Evolutionary conservation across 2,797 vertebrate species (phyloP).

Genomic region (Pyrocephalus nanus): DNA sequence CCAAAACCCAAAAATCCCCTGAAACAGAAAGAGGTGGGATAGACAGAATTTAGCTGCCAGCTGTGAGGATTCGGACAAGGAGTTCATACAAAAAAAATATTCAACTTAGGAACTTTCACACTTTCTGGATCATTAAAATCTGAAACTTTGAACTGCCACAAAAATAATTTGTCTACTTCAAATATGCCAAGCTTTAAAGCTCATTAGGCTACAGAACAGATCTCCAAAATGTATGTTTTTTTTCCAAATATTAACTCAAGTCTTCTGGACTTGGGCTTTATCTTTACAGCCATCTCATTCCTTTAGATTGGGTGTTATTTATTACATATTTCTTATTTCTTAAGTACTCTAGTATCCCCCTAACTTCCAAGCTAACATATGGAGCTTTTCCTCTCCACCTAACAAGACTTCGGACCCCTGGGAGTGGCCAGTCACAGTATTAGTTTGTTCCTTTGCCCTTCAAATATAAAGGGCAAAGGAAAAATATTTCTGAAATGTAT

Average conservation of each 20-base stretch:
- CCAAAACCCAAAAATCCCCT: accelerated
- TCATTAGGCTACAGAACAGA: background rate
- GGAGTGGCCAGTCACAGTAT: background rate
- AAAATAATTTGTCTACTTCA: background rate
- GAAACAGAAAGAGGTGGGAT: background rate
- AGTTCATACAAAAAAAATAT: background rate
- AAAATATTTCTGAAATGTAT: background rate
- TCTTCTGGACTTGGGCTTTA: background rate
- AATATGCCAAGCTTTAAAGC: background rate
- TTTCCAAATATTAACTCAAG: background rate
- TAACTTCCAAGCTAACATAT: background rate
- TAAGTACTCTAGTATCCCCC: background rate
- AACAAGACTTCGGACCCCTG: background rate
- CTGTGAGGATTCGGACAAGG: background rate
- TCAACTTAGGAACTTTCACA: background rate
- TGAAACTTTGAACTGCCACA: background rate
- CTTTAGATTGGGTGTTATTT: background rate
- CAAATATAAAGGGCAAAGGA: background rate
- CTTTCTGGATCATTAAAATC: background rate
- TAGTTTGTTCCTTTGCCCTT: background rate
- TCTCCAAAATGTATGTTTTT: background rate
- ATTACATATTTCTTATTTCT: background rate
- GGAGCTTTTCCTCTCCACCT: background rate
- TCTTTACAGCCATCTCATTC: background rate
- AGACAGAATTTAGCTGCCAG: background rate